Base-by-base conservation (phyloP, 2,797 vertebrate genomes). In the Spinus pinus region DNA sequence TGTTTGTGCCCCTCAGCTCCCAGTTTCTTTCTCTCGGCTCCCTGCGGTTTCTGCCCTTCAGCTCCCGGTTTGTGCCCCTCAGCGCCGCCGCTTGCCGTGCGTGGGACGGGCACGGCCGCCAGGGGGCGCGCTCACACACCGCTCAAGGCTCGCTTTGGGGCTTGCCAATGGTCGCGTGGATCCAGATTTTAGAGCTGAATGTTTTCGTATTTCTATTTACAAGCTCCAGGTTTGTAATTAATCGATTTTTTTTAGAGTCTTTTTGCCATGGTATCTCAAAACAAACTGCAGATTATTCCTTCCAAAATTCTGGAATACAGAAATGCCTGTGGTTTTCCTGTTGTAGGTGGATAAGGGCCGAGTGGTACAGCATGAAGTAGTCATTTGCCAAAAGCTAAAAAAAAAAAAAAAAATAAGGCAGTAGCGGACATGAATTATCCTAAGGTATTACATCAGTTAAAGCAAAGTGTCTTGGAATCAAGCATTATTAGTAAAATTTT, bases 111-210 rank as follows among this genome's bases (percentile, higher is more conserved):
- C 19, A 1, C 1, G 14, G 12, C 91, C 93, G 46, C 82, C 73
- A 93, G 94, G 44, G 92, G 96, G 86, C 93, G 74, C 6, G 28
- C 67, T 18, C 17, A 1, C 46, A 28, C 57, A 0, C 23, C 25
- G 22, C 62, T 5, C 1, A 2, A 0, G 0, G 17, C 61, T 35
- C 56, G 1, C 2, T 3, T 0, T 10, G 42, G 35, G 5, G 3
- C 5, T 42, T 18, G 64, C 20, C 56, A 0, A 2, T 33, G n/a
- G 12, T 17, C 18, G 44, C 44, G 37, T 39, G 37, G 37, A 39
- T 9, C 12, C 28, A 0, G 5, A 3, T 49, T 33, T 28, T 8
- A 22, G 21, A 50, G 15, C n/a, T 3, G 30, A 18, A 4, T 12
- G 37, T 57, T 78, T 81, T 39, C 27, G 1, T 7, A 16, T 4